Evolutionary conservation across 2,113 vertebrate genomes (phyloP).

Genomic region (Geococcyx californianus): DNA sequence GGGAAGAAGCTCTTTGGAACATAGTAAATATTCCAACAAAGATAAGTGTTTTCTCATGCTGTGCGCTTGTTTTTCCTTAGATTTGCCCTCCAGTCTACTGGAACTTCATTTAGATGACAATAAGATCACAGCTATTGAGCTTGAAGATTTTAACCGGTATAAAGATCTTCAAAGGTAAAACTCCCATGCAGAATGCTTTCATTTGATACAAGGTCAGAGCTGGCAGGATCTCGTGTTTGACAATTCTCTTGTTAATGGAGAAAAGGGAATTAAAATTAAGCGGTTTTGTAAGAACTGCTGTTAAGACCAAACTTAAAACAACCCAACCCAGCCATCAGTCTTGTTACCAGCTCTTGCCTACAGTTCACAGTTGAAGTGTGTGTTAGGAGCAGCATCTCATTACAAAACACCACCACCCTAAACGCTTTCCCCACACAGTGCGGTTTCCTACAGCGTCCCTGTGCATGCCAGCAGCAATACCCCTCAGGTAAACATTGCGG

Average conservation of each 20-base stretch:
- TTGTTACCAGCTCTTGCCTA: not conserved
- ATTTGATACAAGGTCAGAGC: not conserved
- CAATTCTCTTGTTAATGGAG: not conserved
- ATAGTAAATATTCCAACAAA: not conserved
- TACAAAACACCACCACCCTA: not conserved
- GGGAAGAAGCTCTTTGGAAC: not conserved
- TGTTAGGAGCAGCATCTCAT: not conserved
- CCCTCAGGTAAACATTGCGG: not conserved
- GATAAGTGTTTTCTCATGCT: not conserved
- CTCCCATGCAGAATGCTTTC: not conserved
- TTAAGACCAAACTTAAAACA: not conserved
- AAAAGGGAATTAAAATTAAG: not conserved
- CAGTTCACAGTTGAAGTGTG: not conserved
- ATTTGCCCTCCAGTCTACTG: constrained; percentile 85
- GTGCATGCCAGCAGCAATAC: too few species aligned
- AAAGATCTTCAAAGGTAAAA: constrained; percentile 91
- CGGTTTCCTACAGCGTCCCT: not conserved
- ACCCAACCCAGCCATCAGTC: too few species aligned
- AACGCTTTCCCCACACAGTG: not conserved
- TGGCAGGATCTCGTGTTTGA: not conserved
- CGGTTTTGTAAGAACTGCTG: not conserved
- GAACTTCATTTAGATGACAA: constrained; percentile 95
- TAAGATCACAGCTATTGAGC: constrained; percentile 88
- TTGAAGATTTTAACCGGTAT: constrained; percentile 92
- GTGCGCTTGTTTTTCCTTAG: constrained; percentile 49